Evolutionary conservation across 2,797 vertebrate genomes (phyloP), one percentile per base, ranked within the genome.

Genomic region (Meriones psammophilus): DNA sequence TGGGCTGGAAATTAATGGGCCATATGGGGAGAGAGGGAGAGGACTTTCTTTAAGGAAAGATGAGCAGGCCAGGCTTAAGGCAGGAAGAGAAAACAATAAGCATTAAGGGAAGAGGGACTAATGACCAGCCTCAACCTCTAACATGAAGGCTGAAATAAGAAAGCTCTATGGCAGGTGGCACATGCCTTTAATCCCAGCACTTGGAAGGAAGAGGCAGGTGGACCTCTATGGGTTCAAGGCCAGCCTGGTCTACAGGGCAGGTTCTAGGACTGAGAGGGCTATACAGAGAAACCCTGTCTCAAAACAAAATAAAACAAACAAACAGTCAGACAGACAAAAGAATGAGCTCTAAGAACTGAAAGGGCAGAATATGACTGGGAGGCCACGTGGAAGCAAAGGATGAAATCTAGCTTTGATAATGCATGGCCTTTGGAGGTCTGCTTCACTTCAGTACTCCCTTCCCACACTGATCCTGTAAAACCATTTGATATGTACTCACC

Each of bases 401-500:
- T 60, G 20, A 88, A 86, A 42, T 56, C 86, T 66, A 73, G 80
- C 66, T 90, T 26, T 15, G 76, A 85, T 62, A n/a, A 39, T 12
- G 58, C 0, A 0, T 10, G 39, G 10, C 79, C 42, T 64, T 64
- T 76, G 13, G 92, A 14, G 5, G 28, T 50, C 73, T 89, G 33
- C 33, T 1, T 36, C 13, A 14, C 54, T 60, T 50, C 20, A 58
- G 91, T 20, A 74, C 14, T 83, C 50, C 15, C n/a, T 79, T 88
- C 39, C 33, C 39, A 83, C 0, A 54, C 0, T 4, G 4, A 39
- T 36, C 60, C 78, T 74, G 39, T 24, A 56, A 76, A 85, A 94
- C 33, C 66, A 83, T 56, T 71, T 93, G 74, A 89, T 79, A 93
- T 78, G 9, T n/a, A 93, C 10, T 20, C 30, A 86, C n/a, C 30